Evolutionary conservation across 2,888 invertebrate genomes (phyloP).

Genomic region (Andricus quercusramuli): DNA sequence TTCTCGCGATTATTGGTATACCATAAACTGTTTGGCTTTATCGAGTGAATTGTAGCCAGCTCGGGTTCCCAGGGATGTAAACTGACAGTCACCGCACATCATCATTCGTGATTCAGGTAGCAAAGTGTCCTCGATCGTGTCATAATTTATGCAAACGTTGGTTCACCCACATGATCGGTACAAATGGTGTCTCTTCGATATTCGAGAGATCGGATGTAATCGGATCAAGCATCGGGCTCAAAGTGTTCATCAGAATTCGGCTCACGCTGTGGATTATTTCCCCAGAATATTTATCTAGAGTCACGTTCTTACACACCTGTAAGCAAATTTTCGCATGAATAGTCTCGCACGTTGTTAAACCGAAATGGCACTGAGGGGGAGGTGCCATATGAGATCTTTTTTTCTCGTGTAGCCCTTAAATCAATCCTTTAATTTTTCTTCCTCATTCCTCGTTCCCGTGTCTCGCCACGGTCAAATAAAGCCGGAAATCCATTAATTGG

Average conservation of each 20-base stretch:
- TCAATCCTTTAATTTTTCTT: no score
- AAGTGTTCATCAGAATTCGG: slow-evolving; percentile 4
- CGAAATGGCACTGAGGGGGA: no score
- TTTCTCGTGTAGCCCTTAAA: no score
- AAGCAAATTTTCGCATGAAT: slow-evolving; percentile 66
- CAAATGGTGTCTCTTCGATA: slow-evolving; percentile 31
- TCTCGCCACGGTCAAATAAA: slow-evolving; percentile 66
- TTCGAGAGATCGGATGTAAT: slow-evolving; percentile 36
- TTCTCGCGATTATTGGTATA: neutral
- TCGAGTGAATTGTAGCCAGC: slow-evolving; percentile 33
- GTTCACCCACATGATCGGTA: slow-evolving; percentile 25
- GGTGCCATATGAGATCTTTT: no score
- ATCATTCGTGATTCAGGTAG: slow-evolving; percentile 40
- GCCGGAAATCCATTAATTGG: slow-evolving; percentile 75
- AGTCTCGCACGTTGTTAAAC: slow-evolving; percentile 39
- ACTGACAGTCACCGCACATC: slow-evolving; percentile 39
- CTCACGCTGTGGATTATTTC: slow-evolving; percentile 19
- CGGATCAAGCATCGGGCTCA: slow-evolving; percentile 5
- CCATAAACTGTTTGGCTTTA: neutral
- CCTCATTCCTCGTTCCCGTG: slow-evolving; percentile 49
- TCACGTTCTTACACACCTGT: slow-evolving; percentile 58
- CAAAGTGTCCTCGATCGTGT: slow-evolving; percentile 30
- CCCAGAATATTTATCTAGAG: slow-evolving; percentile 32
- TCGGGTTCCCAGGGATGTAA: slow-evolving; percentile 38
- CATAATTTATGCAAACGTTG: slow-evolving; percentile 36